These are phyloP conservation scores for Stenodema calcarata DNA, from an alignment of 2,888 invertebrate species.

Conservation along the genomic window DNA sequence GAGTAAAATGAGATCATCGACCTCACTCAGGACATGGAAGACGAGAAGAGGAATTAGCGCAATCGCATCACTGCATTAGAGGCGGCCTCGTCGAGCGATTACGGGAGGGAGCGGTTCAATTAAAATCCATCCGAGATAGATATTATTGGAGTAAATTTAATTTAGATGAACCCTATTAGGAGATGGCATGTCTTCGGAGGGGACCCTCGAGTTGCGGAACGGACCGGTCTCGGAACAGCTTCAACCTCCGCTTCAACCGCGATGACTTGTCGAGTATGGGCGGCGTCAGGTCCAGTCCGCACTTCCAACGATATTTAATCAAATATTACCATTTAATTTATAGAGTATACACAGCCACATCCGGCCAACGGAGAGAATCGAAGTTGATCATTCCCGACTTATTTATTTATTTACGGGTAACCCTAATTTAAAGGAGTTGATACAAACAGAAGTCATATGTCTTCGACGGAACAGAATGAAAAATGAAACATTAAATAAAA, in stretches of 20 bases:
- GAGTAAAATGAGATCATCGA: not conserved
- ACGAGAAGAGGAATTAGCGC: not conserved
- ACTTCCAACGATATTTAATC: not conserved
- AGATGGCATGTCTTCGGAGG: not conserved
- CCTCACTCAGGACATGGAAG: not conserved
- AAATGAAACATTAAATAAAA: too few relatives aligned
- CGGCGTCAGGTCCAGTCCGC: not conserved
- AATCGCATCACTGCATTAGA: not conserved
- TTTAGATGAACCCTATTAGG: constrained; percentile 6
- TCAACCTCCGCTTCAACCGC: not conserved
- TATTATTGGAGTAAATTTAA: constrained; percentile 22
- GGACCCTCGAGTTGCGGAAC: not conserved
- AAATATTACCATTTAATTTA: not conserved
- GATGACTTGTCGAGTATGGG: not conserved
- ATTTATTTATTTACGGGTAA: too few relatives aligned
- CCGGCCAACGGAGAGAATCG: too few relatives aligned
- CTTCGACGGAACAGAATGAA: too few relatives aligned
- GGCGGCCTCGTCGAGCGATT: not conserved
- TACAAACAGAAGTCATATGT: too few relatives aligned
- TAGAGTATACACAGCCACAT: not conserved
- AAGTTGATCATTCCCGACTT: too few relatives aligned
- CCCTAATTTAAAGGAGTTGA: too few relatives aligned
- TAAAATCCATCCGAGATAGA: not conserved
- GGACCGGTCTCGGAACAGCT: not conserved
- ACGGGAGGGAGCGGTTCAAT: not conserved